These are phyloP conservation scores for Allygus modestus DNA, from an alignment of 2,888 invertebrate genomes.

Conservation along the genomic window DNA sequence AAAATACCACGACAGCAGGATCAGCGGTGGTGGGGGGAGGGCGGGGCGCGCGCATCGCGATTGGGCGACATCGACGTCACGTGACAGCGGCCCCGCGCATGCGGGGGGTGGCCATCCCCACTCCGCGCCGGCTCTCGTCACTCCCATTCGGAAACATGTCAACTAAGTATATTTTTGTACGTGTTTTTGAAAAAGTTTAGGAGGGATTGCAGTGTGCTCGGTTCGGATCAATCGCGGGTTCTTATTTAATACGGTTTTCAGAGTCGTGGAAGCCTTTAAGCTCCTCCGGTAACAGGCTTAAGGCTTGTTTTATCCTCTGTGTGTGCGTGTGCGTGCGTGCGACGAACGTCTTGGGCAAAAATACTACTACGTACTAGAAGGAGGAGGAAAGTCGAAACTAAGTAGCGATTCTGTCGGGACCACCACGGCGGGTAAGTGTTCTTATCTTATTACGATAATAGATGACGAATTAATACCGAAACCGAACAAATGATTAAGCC, in stretches of 20 bases:
- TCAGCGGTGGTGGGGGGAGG: slow-evolving; percentile 52
- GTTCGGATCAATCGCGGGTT: slow-evolving; percentile 66
- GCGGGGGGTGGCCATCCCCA: slow-evolving; percentile 58
- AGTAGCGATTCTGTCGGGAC: slow-evolving; percentile 62
- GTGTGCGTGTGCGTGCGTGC: slow-evolving; percentile 61
- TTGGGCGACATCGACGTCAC: slow-evolving; percentile 54
- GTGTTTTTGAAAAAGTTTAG: slow-evolving; percentile 69
- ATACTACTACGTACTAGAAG: slow-evolving; percentile 54
- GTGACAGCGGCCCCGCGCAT: slow-evolving; percentile 60
- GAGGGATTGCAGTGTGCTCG: slow-evolving; percentile 67
- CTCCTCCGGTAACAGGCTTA: slow-evolving; percentile 68
- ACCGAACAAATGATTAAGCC: slow-evolving; percentile 59
- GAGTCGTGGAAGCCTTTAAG: slow-evolving; percentile 66
- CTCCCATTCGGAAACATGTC: slow-evolving; percentile 67
- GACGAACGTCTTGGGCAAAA: slow-evolving; percentile 56
- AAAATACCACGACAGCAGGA: slow-evolving; percentile 21
- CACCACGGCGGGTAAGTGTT: slow-evolving; percentile 63
- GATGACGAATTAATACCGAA: slow-evolving; percentile 62
- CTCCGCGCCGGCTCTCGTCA: slow-evolving; percentile 65
- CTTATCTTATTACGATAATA: slow-evolving; percentile 63
- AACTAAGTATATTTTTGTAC: slow-evolving; percentile 70
- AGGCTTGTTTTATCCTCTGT: slow-evolving; percentile 67
- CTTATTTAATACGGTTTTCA: slow-evolving; percentile 67
- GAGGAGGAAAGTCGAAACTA: slow-evolving; percentile 60
- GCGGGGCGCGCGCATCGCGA: slow-evolving; percentile 54